Base-by-base conservation (phyloP, 2,113 vertebrate genomes). In the Melanocharis versteri region DNA sequence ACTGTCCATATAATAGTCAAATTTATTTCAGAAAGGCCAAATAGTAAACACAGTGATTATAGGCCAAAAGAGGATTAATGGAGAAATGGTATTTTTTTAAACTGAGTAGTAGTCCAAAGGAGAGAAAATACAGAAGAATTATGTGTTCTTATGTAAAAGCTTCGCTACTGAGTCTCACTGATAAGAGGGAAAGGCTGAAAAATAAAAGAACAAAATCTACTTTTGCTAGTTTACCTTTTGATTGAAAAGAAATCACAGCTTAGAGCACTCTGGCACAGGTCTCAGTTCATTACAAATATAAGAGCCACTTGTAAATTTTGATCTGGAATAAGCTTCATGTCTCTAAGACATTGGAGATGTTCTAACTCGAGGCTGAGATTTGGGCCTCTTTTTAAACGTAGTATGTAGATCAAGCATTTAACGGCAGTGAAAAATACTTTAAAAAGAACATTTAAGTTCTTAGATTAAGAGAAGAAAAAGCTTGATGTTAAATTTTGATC, bases 1-100 rank as follows among this genome's bases (percentile, higher is more conserved):
- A 83, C 72, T 51, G 50, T 70, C 92, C 87, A 75, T 47, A 27
- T 77, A 95, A 96, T 72, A 93, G 85, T 72, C 58, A 93, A 65
- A 94, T 30, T 94, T 96, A 93, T 86, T 95, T 92, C 15, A 72
- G 86, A 89, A 92, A 89, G 15, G 84, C 54, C 75, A 97, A 96
- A 97, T n/a, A 94, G 91, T 94, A 97, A 94, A 79, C 62, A 88
- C 60, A 65, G 81, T 93, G 75, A 94, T 95, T 96, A 94, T 5
- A 95, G 87, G 92, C 39, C 75, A 93, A 82, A 70, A 96, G 90
- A 83, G 62, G 84, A 92, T 95, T 60, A 71, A 83, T 6, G 66
- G 48, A 96, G 84, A 51, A 88, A 72, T 22, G 79, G 48, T 5
- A 23, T 9, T 28, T 71, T 70, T 93, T 87, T 16, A 19, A 86